Evolutionary conservation across 2,888 invertebrate genomes (phyloP).

Genomic region (Argynnis bischoffii): DNA sequence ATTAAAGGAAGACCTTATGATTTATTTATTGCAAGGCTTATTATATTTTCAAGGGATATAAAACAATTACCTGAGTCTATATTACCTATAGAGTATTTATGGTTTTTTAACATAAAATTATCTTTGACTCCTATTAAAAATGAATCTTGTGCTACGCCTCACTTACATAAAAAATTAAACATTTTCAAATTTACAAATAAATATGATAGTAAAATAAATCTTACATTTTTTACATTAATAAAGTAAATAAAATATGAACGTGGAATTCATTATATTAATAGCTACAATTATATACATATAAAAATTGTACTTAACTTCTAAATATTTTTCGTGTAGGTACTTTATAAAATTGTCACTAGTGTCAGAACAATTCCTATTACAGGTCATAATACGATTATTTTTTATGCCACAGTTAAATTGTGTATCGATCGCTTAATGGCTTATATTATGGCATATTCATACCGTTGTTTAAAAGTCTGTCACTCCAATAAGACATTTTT

Average conservation of each 20-base stretch:
- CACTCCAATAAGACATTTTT: too few species aligned
- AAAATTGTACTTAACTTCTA: conserved; percentile 21
- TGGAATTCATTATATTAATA: conserved; percentile 16
- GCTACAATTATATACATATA: conserved; percentile 25
- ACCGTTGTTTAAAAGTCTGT: neutral
- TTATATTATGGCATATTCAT: conserved; percentile 13
- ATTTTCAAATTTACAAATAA: conserved; percentile 8
- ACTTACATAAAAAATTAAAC: conserved; percentile 3
- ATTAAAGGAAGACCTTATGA: too few species aligned
- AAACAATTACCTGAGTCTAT: too few species aligned
- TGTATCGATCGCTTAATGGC: conserved; percentile 1
- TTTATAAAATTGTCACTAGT: conserved; percentile 17
- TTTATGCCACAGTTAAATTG: conserved; percentile 1
- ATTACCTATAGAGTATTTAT: too few species aligned
- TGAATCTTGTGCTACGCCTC: too few species aligned
- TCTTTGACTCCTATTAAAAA: too few species aligned
- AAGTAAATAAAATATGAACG: conserved; percentile 17
- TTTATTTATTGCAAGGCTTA: too few species aligned
- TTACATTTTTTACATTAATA: conserved; percentile 5
- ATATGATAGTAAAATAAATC: neutral
- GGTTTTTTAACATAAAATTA: too few species aligned
- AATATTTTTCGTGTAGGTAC: neutral
- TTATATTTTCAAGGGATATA: too few species aligned
- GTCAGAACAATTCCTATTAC: conserved; percentile 28
- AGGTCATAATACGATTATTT: conserved; percentile 11